These are phyloP conservation scores for Pseudomyrmex sp. DNA, from an alignment of 1,140 invertebrate genomes.

Conservation along the genomic window DNA sequence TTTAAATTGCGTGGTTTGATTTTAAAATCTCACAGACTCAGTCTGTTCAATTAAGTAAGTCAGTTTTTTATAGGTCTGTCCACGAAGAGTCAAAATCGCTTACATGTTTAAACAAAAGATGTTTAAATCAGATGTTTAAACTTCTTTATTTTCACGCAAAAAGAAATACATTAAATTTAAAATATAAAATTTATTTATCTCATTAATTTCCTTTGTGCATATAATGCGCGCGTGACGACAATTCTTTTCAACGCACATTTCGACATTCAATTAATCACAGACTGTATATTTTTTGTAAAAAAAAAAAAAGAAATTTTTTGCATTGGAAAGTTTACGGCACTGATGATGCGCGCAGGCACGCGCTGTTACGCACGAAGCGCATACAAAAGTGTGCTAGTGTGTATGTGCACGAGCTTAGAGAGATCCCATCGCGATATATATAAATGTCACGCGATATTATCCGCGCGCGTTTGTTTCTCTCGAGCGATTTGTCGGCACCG, in stretches of 20 bases:
- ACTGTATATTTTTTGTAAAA: no score
- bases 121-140: no score
- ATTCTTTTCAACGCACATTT: neutral
- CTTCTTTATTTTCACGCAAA: no score
- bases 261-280: neutral
- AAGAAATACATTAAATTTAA: no score
- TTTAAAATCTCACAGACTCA: no score
- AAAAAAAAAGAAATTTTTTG: neutral
- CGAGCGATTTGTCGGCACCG: slow-evolving; percentile 63
- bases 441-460: slow-evolving; percentile 65
- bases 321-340: neutral
- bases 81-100: no score
- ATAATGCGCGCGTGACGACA: neutral
- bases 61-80: no score
- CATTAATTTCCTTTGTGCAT: no score
- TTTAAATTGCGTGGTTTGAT: no score
- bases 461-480: slow-evolving; percentile 55
- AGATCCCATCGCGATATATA: slow-evolving; percentile 71
- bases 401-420: slow-evolving; percentile 73
- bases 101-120: no score
- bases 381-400: slow-evolving; percentile 11
- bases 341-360: neutral
- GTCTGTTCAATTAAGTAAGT: no score
- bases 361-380: slow-evolving; percentile 29
- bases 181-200: no score